Evolutionary conservation across 2,113 vertebrate genomes (phyloP).

Genomic region (Crotalus tigris): DNA sequence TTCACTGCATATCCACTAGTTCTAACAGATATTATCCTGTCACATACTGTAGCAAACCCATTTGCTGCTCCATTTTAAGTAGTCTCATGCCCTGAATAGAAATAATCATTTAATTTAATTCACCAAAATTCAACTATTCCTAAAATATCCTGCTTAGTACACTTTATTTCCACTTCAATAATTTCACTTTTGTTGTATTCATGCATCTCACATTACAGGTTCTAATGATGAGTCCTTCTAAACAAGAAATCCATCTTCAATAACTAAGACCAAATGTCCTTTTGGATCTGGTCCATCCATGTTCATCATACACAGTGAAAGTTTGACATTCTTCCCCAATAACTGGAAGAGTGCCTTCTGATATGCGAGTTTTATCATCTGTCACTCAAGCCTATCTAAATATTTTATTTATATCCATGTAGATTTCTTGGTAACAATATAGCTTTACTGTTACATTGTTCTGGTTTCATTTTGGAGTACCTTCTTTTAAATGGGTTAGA

Average conservation of each 20-base stretch:
- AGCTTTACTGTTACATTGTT: not conserved
- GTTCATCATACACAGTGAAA: not conserved
- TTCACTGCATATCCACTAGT: not conserved
- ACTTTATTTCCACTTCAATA: not conserved
- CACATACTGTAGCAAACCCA: not conserved
- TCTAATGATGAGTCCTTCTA: not conserved
- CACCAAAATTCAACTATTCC: not conserved
- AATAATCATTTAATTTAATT: not conserved
- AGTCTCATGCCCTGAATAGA: not conserved
- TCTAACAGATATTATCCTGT: not conserved
- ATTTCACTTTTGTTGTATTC: not conserved
- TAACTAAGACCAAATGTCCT: not conserved
- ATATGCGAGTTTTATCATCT: not conserved
- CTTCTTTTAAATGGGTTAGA: not conserved
- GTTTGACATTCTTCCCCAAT: not conserved
- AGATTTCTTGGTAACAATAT: not conserved
- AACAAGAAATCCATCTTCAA: not conserved
- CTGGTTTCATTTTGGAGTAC: not conserved
- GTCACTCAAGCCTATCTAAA: not conserved
- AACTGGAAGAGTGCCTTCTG: not conserved
- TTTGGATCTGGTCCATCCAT: not conserved
- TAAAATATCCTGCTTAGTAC: not conserved
- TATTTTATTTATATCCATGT: not conserved
- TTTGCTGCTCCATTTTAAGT: not conserved
- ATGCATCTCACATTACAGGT: not conserved